Evolutionary conservation across 2,888 invertebrate species (phyloP), one percentile per base, ranked within the genome.

Genomic region (Eupithecia exiguata): DNA sequence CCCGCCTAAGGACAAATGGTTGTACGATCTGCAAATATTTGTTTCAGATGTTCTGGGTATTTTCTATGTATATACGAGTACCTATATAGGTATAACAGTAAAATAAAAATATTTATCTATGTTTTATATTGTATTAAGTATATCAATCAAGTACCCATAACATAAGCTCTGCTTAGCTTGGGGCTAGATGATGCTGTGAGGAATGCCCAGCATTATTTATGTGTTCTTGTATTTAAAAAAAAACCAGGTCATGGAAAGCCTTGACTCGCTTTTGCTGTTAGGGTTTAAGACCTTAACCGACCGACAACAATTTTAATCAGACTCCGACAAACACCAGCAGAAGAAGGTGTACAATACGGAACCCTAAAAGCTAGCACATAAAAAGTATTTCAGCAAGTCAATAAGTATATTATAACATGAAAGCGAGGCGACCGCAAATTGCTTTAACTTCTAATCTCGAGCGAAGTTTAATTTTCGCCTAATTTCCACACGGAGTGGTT

Each of bases 391-490:
- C 62, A 38, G 69, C 63, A 68, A 61, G 18, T 71, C 63, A 73
- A 35, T 46, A 70, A 71, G 67, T 62, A 16, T 49, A 30, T 36
- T 67, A 69, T 70, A 75, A 81, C 77, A 83, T 81, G 80, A 85
- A 83, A 84, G 80, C 79, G 79, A 84, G 74, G 74, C 80, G 66
- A 78, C 86, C 84, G 74, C 85, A 84, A 88, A 90, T 90, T 88
- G 88, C 84, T 84, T 88, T 82, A 86, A 87, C 86, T 87, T 86
- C 82, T 84, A 87, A 88, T 86, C 86, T 84, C 84, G 72, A 69
- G 77, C 72, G 81, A 78, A 84, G 85, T 87, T 87, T 87, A 88
- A 89, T 91, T 90, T 87, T 83, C 83, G 73, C 82, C 84, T 84
- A 87, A 87, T 88, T 89, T 84, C 79, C 80, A 82, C 85, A 85